Conservation (phyloP, 53 echinoderm and acorn worm species). For the Patiria pectinifera region DNA sequence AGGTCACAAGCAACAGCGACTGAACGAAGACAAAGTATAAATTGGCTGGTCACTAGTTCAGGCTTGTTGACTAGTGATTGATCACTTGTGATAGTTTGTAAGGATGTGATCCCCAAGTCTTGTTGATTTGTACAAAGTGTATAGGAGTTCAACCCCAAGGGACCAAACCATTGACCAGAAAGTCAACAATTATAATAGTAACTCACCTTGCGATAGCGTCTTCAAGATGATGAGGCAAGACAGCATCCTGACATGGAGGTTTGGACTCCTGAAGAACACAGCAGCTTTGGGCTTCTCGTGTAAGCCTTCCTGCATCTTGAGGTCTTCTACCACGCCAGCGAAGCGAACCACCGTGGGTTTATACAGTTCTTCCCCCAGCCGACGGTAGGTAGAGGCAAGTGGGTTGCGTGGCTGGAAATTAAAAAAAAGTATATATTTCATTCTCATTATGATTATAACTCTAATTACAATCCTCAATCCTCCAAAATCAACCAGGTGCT, state of each 20-base stretch:
- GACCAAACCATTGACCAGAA: background rate
- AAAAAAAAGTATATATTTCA: background rate
- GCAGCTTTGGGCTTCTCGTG: slow-evolving; percentile 79
- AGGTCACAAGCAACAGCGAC: too few species aligned
- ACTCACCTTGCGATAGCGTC: slow-evolving; percentile 91
- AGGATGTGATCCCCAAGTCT: too few species aligned
- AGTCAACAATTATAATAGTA: background rate
- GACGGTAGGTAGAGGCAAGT: slow-evolving; percentile 87
- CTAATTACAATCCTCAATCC: too few species aligned
- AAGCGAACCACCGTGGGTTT: slow-evolving; percentile 76
- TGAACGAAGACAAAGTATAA: too few species aligned
- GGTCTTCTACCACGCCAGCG: slow-evolving; percentile 49
- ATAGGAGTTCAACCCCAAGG: too few species aligned
- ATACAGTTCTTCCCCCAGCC: slow-evolving; percentile 92
- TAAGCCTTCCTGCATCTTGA: slow-evolving; percentile 21
- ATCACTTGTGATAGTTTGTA: too few species aligned
- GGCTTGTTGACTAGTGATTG: too few species aligned
- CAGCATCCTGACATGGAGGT: slow-evolving; percentile 84
- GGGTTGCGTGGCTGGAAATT: slow-evolving; percentile 66
- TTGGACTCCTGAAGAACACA: slow-evolving; percentile 89
- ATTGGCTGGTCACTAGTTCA: too few species aligned
- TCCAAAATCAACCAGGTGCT: too few species aligned
- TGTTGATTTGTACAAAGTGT: too few species aligned
- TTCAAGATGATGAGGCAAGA: slow-evolving; percentile 89
- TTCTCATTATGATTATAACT: too few species aligned